Base-by-base conservation (phyloP, 92 coral and sea anemone species). In the Micromussa lordhowensis region DNA sequence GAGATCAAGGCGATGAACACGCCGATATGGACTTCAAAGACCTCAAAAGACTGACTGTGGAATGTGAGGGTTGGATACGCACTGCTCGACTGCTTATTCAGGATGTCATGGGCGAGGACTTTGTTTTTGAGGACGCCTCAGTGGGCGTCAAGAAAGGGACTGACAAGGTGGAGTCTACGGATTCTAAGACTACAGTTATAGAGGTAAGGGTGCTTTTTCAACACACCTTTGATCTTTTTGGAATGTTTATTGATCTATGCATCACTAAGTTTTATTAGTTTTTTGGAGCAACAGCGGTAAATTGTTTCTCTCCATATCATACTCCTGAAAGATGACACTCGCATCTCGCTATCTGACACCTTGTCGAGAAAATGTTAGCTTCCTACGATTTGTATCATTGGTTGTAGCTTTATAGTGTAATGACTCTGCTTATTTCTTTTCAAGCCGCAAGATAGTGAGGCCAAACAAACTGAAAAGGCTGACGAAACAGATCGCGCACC, bases 21-120 rank as follows among this genome's bases (percentile, higher is more conserved):
- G 99, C 99, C 16, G 98, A 96, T 68, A 93, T 95, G 95, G 99
- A 97, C 57, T 97, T 91, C 82, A 96, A 94, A 83, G 99, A 97
- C 38, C 95, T 97, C 26, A 97, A 97, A 87, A 91, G 96, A 68
- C 91, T 96, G 59, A 85, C 79, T 54, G 91, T 81, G 49, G 99
- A 97, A 90, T 95, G 95, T n/a, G 98, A 95, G 80, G 92, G 97
- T 30, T 97, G 99, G 99, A 92, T 94, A 38, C 96, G 95, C 36
- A 97, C 96, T 5, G 96, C 99, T 11, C 85, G 89, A 44, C 91
- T 97, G 2, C 94, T 97, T 57, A 93, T 94, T 38, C 92, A 86
- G 85, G 98, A 97, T 75, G 96, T 93, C n/a, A 92, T 95, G 85
- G 96, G 96, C 21, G 98, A 92, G 16, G 92, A 92, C 82, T 95